phyloP scores from a whole-genome alignment of 2,113 vertebrate species.

The Ivindomyrus marchei region DNA sequence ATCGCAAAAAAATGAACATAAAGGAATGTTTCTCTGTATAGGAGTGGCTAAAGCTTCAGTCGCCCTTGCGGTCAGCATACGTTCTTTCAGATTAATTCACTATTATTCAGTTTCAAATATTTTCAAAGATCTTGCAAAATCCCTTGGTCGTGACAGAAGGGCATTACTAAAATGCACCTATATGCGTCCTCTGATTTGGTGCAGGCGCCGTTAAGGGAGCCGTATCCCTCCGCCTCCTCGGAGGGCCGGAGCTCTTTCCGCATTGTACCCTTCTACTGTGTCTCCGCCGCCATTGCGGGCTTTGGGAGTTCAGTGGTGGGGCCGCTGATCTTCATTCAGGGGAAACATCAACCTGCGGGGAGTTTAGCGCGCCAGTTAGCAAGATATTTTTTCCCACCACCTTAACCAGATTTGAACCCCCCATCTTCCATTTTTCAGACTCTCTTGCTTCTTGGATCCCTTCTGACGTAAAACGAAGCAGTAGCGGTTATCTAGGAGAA shows the following conservation, averaged over 20 bases:
- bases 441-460: slow-evolving; percentile 38
- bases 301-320: slow-evolving; percentile 51
- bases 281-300: slow-evolving; percentile 92
- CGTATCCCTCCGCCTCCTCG: slow-evolving; percentile 27
- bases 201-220: neutral
- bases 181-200: neutral
- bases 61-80: neutral
- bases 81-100: neutral
- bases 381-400: slow-evolving; percentile 21
- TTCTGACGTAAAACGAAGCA: slow-evolving; percentile 59
- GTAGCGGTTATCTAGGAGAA: slow-evolving; percentile 56
- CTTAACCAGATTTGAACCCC: neutral
- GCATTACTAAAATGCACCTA: neutral
- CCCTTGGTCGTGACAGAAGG: neutral
- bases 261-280: slow-evolving; percentile 56
- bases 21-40: neutral
- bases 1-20: neutral
- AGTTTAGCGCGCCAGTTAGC: slow-evolving; percentile 4
- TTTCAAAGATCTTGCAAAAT: neutral
- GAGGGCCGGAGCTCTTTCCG: slow-evolving; percentile 73
- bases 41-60: neutral
- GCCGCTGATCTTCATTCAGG: slow-evolving; percentile 54
- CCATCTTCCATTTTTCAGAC: neutral
- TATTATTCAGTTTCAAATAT: neutral
- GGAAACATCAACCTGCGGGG: slow-evolving; percentile 32